Conservation (phyloP, 2,797 vertebrate species). For the Podargus strigoides region DNA sequence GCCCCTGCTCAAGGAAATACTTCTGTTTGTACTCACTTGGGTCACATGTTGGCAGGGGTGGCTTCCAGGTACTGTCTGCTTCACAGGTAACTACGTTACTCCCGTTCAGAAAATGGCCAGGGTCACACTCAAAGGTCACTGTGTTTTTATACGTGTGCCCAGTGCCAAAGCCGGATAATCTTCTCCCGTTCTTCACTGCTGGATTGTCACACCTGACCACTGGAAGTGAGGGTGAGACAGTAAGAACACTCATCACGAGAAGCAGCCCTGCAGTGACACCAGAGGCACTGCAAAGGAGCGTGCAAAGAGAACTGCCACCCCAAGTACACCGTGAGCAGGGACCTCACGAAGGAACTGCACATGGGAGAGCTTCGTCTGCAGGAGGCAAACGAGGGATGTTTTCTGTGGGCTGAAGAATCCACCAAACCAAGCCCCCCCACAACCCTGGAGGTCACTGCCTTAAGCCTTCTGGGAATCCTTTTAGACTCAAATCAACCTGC, state of each 20-base stretch:
- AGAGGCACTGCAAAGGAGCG: neutral
- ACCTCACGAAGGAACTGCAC: neutral
- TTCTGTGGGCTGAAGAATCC: neutral
- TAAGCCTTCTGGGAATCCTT: neutral
- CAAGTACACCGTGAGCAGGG: neutral
- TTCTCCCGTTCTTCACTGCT: neutral
- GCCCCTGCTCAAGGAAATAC: neutral
- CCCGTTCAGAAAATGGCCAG: neutral
- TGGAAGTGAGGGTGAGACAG: neutral
- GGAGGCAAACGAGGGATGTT: neutral
- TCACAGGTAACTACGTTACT: neutral
- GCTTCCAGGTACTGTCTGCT: slow-evolving; percentile 30
- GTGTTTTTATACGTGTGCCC: neutral
- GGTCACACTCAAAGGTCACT: slow-evolving; percentile 14
- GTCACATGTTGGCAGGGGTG: slow-evolving; percentile 37
- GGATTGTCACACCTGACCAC: slow-evolving; percentile 39
- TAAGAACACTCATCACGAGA: neutral
- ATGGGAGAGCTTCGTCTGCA: accelerated
- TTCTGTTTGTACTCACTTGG: slow-evolving; percentile 30
- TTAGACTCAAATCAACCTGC: neutral
- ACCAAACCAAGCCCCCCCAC: neutral
- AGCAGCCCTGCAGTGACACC: neutral
- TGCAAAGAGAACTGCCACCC: neutral
- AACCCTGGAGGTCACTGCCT: neutral
- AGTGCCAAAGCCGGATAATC: neutral